Evolutionary conservation across 2,888 invertebrate species (phyloP), one percentile per base, ranked within the genome.

Genomic region (Melanargia galathea): DNA sequence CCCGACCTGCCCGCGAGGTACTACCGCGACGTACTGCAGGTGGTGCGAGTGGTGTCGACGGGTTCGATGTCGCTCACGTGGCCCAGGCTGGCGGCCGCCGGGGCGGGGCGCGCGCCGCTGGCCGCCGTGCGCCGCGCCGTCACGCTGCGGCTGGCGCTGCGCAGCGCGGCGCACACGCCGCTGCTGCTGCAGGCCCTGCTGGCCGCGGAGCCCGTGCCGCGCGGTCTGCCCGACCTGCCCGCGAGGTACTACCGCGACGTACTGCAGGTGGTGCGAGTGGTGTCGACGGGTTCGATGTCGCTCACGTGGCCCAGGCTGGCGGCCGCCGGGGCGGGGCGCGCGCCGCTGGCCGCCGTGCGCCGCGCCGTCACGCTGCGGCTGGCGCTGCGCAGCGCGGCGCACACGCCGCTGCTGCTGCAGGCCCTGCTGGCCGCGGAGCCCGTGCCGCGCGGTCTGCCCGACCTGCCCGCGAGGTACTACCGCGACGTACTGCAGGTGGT

Each of bases 141-240:
- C 64, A 61, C 70, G 48, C 62, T 70, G 56, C 67, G 70, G 38
- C 58, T 71, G 48, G 43, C 65, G 62, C 43, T 95, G 95, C 79
- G 90, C 92, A 60, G 92, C 93, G 43, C 87, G 59, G 86, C 96
- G 71, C 92, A 93, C 78, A 97, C 97, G 91, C 97, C 97, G 35
- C 92, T 94, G 56, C 93, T 93, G 67, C 93, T 93, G 75, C 82
- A 79, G 80, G 93, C 95, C 66, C 82, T 97, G 65, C 86, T 96
- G 64, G 74, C 81, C 30, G 66, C 82, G 97, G 64, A 86, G 96
- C 64, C 73, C 97, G 71, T 62, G 79, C 52, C 64, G 43, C 55
- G 73, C 97, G 71, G 63, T 79, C 54, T 64, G 48, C 56, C 70
- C 65, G 61, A 30, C 48, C 26, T 64, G 65, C 67, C 65, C 22